A percentile compares a stretch with the other conserved stretches of the same genome.
Evolutionary conservation across 2,113 vertebrate species (phyloP).

Genomic region (Megaleporinus macrocephalus): DNA sequence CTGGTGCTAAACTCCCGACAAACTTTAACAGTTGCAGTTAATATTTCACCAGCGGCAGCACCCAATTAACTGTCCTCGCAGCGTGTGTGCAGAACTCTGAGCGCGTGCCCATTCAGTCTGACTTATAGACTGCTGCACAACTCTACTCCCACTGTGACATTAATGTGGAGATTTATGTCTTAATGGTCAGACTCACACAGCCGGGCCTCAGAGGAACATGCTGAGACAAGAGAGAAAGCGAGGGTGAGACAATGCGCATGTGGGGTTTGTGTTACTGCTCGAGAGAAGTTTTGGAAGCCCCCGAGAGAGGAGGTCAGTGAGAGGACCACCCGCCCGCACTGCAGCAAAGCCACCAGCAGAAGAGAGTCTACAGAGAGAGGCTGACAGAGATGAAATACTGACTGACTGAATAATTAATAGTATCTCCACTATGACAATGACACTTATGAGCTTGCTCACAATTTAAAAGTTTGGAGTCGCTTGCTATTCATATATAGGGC

Average conservation of each 20-base stretch:
- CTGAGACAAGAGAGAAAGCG: constrained; percentile 1
- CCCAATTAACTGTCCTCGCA: constrained; percentile 60
- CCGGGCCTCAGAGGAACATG: neutral
- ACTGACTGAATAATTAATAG: neutral
- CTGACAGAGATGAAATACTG: neutral
- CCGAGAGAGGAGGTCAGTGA: constrained; percentile 13
- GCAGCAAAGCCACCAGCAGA: constrained; percentile 5
- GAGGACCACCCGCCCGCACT: neutral
- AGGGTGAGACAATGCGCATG: too few relatives aligned
- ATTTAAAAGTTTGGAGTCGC: too few relatives aligned
- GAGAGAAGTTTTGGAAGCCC: constrained; percentile 17
- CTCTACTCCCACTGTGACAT: constrained; percentile 56
- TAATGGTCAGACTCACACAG: constrained; percentile 48
- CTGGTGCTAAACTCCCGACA: constrained; percentile 52
- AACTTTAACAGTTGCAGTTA: constrained; percentile 62
- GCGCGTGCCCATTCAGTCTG: constrained; percentile 44
- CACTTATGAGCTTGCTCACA: too few relatives aligned
- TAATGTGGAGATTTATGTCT: constrained; percentile 67
- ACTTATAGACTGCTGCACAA: constrained; percentile 52
- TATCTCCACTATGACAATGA: neutral
- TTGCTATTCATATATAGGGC: too few relatives aligned
- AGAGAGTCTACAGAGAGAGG: neutral
- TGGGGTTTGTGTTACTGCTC: constrained; percentile 1
- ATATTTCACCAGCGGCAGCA: constrained; percentile 67
- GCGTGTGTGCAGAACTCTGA: constrained; percentile 54